Base-by-base conservation (phyloP, 2,797 vertebrate genomes). In the Melanotaenia nigrans region DNA sequence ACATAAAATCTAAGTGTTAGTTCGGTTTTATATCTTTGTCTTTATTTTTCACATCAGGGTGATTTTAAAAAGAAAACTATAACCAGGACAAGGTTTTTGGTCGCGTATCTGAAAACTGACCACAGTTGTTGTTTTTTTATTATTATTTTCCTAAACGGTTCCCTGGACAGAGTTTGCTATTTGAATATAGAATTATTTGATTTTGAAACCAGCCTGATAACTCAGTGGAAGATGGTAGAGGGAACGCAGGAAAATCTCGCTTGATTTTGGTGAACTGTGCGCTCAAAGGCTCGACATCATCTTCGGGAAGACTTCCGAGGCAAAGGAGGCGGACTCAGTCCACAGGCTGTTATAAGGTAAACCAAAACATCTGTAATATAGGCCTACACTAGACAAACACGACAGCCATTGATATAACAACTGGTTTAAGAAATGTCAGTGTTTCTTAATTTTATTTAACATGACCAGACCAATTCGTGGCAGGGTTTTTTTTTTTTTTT, bases 41-140 rank as follows among this genome's bases (percentile, higher is more conserved):
- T 7, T n/a, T 14, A 49, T 2, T 30, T 38, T 47, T 45, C 7
- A 1, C 62, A 5, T 14, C 30, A n/a, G 22, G 65, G 28, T 71
- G 0, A 55, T 71, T 67, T 45, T 10, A 36, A 42, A 47, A 35
- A 58, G 22, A 54, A 40, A 83, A 66, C 18, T 11, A 45, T 22
- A 60, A 13, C n/a, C 64, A 69, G 47, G 86, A 88, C 84, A 59
- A 72, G 65, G 79, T 89, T 90, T 25, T 87, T 83, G 61, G 3
- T 54, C 40, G 5, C 51, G 7, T 4, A 13, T 55, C 38, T 79
- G 79, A 85, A 77, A 82, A 84, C 83, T 75, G 79, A 71, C 40
- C 55, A 30, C 24, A 65, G 53, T 45, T 61, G 70, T 53, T 33
- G 8, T 55, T 5, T 4, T 8, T 42, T 53, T 5, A 28, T 28